Conservation (phyloP, 1,140 invertebrate species). For the Metopolophium dirhodum region DNA sequence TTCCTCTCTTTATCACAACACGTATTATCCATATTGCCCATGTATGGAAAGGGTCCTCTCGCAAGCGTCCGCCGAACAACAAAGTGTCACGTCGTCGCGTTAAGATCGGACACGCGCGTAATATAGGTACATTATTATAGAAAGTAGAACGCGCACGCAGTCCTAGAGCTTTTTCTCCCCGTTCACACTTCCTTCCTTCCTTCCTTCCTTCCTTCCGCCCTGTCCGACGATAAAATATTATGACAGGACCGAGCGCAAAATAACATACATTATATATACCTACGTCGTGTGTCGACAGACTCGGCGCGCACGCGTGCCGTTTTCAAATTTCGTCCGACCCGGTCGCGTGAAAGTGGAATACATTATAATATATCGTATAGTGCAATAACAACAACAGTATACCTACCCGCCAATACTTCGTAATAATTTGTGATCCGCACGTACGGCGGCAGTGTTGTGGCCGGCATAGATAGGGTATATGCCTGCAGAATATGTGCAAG, state of each 20-base stretch:
- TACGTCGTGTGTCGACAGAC: not conserved
- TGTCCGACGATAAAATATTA: too few species aligned
- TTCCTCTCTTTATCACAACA: not conserved
- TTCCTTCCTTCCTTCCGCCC: too few species aligned
- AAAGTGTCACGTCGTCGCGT: not conserved
- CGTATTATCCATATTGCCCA: not conserved
- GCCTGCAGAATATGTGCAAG: not conserved
- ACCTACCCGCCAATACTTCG: too few species aligned
- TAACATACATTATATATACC: not conserved
- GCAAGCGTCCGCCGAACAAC: not conserved
- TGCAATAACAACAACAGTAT: not conserved
- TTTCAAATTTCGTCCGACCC: slow-evolving; percentile 6
- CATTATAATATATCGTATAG: not conserved
- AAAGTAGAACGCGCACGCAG: not conserved
- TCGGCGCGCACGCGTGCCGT: not conserved
- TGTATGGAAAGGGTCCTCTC: not conserved
- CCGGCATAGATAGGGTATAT: not conserved
- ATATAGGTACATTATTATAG: not conserved
- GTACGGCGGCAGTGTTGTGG: not conserved
- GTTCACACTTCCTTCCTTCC: too few species aligned
- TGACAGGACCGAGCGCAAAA: not conserved
- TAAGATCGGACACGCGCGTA: not conserved
- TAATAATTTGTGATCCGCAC: slow-evolving; percentile 9
- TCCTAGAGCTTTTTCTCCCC: not conserved
- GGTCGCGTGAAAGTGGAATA: slow-evolving; percentile 7